Percentiles rank a stretch among this genome's conserved stretches.
Conservation (phyloP, 1,140 invertebrate species). For the Hypothenemus hampei region DNA sequence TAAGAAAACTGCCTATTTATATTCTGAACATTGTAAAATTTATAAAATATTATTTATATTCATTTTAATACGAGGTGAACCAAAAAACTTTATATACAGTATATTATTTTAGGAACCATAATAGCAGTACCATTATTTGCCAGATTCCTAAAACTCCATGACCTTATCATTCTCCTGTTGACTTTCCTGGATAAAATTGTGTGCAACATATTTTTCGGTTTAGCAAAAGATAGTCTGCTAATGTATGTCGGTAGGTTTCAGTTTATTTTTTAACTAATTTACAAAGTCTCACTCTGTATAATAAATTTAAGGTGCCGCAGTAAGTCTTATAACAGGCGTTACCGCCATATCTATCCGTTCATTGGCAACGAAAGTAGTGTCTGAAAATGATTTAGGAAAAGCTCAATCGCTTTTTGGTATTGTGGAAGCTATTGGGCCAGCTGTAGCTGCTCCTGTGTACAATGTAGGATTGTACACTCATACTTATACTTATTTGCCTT, state of each 20-base stretch:
- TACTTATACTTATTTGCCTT: conserved; percentile 46
- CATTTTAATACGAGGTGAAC: too few relatives aligned
- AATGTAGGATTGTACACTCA: conserved; percentile 45
- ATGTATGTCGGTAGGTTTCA: conserved; percentile 41
- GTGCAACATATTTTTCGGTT: conserved; percentile 34
- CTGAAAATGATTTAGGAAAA: conserved; percentile 53
- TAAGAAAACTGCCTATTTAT: too few relatives aligned
- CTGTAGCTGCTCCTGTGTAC: conserved; percentile 49
- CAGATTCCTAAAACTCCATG: conserved; percentile 37
- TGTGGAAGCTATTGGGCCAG: conserved; percentile 49
- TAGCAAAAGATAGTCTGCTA: conserved; percentile 28
- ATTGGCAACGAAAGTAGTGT: conserved; percentile 54
- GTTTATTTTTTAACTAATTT: neutral
- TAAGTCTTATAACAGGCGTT: conserved; percentile 53
- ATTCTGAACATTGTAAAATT: too few relatives aligned
- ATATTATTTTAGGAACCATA: conserved; percentile 40
- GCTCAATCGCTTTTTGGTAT: conserved; percentile 54
- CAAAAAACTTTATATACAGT: too few relatives aligned
- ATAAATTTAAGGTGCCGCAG: conserved; percentile 33
- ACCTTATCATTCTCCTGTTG: conserved; percentile 36
- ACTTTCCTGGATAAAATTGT: conserved; percentile 41
- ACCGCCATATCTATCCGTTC: conserved; percentile 52
- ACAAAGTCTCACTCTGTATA: neutral
- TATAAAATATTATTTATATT: too few relatives aligned
- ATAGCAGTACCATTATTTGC: conserved; percentile 39